Base-by-base conservation (phyloP, 2,113 vertebrate genomes). In the Rhabdornis inornatus region DNA sequence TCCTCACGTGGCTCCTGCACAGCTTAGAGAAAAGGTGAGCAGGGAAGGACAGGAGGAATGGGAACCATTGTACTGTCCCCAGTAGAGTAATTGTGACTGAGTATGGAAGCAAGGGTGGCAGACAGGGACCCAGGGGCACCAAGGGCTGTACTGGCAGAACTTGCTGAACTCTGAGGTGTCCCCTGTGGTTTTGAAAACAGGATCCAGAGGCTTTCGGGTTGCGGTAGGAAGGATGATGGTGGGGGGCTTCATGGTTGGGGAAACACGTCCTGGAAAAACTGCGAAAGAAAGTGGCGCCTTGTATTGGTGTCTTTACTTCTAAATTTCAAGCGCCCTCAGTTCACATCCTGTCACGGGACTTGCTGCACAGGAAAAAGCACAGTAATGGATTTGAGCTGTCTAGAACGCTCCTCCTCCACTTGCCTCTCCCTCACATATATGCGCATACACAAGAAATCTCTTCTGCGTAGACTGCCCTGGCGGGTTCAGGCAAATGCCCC, bases 1-100 rank as follows among this genome's bases (percentile, higher is more conserved):
- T 99, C 28, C 94, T 99, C 22, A 98, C 98, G 0, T 99, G 99
- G 99, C 83, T 99, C n/a, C 83, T 98, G 53, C 98, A 98, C 75
- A 49, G 98, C 56, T 74, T 98, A 6, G 98, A 98, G 92, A 98
- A 97, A 97, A 98, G 97, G 99, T 99, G 45, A 83, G 37, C n/a
- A 44, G 53, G 37, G 39, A 57, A 30, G 49, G 69, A 14, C 7
- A n/a, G 15, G 25, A 44, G 60, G 37, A 47, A 44, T 40, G 53
- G 44, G 59, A 79, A 66, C 40, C 45, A 18, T 23, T 60, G 31
- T 76, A 4, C 45, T 74, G 28, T 52, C 13, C 55, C 4, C 16
- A 40, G 35, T 10, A 61, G n/a, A 65, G 30, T 59, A 61, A 50
- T 57, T 56, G 4, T 35, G 64, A 12, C 72, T 63, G 82, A 79